Evolutionary conservation across 2,888 invertebrate species (phyloP).

Genomic region (Ophion slaviceki): DNA sequence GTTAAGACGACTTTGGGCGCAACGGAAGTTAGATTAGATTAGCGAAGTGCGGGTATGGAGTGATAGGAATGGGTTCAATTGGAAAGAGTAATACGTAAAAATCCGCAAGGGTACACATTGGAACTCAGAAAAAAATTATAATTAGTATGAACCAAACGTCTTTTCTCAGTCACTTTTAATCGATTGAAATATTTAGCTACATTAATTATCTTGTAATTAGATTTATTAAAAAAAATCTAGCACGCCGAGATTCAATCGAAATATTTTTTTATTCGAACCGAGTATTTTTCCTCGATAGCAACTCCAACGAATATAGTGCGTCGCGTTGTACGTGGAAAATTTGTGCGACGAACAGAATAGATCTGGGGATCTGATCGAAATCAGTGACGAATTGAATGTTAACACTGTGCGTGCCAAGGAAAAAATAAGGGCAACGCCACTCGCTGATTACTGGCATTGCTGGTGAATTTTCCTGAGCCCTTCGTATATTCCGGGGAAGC

Average conservation of each 20-base stretch:
- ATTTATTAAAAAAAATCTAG: not conserved
- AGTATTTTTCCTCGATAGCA: not conserved
- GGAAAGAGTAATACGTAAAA: no score
- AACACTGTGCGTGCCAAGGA: not conserved
- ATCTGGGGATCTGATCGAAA: not conserved
- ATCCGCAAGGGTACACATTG: not conserved
- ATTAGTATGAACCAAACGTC: no score
- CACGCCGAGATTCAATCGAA: conserved; percentile 48
- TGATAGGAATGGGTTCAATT: no score
- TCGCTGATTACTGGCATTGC: conserved; percentile 54
- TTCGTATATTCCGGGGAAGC: conserved; percentile 1
- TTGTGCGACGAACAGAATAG: not conserved
- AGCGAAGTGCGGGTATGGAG: no score
- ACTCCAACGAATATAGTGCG: no score
- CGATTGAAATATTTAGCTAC: no score
- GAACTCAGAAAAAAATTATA: not conserved
- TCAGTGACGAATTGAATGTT: conserved; percentile 54
- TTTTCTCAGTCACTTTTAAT: no score
- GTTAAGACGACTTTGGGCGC: no score
- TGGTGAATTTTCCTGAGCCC: conserved; percentile 52
- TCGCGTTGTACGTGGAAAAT: not conserved
- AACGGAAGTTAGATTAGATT: no score
- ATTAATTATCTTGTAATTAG: no score
- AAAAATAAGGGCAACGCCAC: not conserved
- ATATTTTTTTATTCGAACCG: no score